Conservation (phyloP, 2,797 vertebrate species). For the Peromyscus nudipes region DNA sequence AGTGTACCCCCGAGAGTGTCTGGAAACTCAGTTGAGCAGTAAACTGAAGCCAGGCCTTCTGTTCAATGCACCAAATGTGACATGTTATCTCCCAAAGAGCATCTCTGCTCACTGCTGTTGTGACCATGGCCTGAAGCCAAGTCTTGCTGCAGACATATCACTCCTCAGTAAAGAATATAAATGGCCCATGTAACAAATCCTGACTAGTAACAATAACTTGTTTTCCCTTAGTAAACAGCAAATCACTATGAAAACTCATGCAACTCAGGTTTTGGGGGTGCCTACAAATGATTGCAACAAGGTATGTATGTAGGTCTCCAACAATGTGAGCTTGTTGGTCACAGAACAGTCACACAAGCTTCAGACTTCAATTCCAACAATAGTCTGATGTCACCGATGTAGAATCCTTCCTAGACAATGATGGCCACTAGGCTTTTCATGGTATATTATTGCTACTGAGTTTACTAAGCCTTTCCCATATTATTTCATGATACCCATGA, state of each 20-base stretch:
- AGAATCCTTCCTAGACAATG: not conserved
- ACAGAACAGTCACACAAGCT: not conserved
- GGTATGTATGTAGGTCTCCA: not conserved
- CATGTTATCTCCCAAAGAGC: not conserved
- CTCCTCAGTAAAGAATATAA: not conserved
- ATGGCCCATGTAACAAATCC: not conserved
- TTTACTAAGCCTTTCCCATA: not conserved
- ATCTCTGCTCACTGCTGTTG: not conserved
- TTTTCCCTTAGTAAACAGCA: not conserved
- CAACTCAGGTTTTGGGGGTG: not conserved
- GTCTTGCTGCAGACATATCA: not conserved
- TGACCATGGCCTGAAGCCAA: slow-evolving; percentile 8
- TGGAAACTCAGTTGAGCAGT: slow-evolving; percentile 46
- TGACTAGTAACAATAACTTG: not conserved
- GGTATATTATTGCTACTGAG: not conserved
- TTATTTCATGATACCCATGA: not conserved
- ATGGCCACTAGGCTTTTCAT: not conserved
- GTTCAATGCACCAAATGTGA: slow-evolving; percentile 12
- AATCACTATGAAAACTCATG: not conserved
- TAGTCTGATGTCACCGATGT: not conserved
- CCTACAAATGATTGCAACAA: not conserved
- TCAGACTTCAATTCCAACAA: not conserved
- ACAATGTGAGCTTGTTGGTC: not conserved
- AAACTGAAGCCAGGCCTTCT: slow-evolving; percentile 64
- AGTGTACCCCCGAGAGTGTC: slow-evolving; percentile 4